Evolutionary conservation across 2,113 vertebrate genomes (phyloP).

Genomic region (Varanus komodoensis): DNA sequence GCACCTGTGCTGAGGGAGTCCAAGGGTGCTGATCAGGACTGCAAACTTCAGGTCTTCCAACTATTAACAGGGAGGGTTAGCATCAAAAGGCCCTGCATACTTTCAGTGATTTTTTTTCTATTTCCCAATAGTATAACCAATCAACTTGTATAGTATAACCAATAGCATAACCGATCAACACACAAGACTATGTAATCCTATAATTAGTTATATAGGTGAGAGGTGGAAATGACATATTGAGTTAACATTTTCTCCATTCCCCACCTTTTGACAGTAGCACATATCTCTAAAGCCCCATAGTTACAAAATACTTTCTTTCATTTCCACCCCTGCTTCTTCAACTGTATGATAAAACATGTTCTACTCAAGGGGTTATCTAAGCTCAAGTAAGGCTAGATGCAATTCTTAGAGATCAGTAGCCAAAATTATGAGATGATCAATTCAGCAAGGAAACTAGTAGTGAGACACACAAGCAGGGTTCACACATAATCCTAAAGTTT

Average conservation of each 20-base stretch:
- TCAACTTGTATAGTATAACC: not conserved
- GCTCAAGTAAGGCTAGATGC: not conserved
- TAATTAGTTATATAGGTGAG: not conserved
- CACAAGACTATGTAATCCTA: not conserved
- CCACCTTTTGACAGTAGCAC: fast-evolving
- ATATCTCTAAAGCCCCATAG: not conserved
- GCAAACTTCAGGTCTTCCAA: not conserved
- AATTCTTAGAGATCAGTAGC: not conserved
- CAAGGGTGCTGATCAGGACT: no score
- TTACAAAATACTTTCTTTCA: not conserved
- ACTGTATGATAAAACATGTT: not conserved
- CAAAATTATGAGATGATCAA: not conserved
- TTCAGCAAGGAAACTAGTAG: constrained; percentile 7
- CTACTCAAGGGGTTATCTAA: not conserved
- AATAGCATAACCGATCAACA: not conserved
- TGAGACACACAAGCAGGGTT: not conserved
- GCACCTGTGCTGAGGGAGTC: no score
- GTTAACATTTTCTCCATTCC: not conserved
- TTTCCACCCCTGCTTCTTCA: not conserved
- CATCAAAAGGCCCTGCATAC: not conserved
- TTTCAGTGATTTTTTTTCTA: not conserved
- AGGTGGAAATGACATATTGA: not conserved
- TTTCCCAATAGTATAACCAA: not conserved
- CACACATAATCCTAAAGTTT: no score
- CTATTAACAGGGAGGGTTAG: not conserved